Evolutionary conservation across 2,113 vertebrate species (phyloP).

Genomic region (Muscicapa adusta): DNA sequence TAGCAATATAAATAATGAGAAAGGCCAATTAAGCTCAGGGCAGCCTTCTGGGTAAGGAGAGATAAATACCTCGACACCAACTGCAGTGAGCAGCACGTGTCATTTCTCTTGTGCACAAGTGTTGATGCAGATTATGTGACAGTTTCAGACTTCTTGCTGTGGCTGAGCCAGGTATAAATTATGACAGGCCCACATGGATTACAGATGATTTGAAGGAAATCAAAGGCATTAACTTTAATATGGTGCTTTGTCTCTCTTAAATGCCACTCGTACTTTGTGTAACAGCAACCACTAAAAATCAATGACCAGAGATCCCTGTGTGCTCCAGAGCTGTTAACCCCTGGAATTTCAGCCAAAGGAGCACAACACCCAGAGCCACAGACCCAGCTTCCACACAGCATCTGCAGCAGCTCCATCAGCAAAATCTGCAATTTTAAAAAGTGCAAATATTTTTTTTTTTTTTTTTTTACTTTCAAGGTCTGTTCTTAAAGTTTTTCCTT

Average conservation of each 20-base stretch:
- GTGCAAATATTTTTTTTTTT: too few species aligned
- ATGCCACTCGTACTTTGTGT: not conserved
- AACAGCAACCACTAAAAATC: slow-evolving; percentile 36
- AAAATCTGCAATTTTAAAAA: not conserved
- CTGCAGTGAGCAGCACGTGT: not conserved
- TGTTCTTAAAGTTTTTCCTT: not conserved
- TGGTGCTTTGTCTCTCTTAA: slow-evolving; percentile 30
- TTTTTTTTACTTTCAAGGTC: not conserved
- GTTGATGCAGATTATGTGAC: slow-evolving; percentile 1
- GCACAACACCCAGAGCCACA: not conserved
- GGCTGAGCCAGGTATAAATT: slow-evolving; percentile 37
- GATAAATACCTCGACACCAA: slow-evolving; percentile 6
- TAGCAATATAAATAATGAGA: slow-evolving; percentile 25
- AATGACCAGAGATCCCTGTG: not conserved
- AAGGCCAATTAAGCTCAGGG: slow-evolving; percentile 45
- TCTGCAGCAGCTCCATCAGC: not conserved
- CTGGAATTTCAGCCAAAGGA: not conserved
- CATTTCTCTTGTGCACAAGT: not conserved
- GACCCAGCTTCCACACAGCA: not conserved
- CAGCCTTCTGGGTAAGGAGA: slow-evolving; percentile 11
- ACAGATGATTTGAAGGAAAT: slow-evolving; percentile 43
- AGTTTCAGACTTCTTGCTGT: not conserved
- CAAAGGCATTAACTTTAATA: slow-evolving; percentile 46
- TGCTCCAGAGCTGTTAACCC: not conserved
- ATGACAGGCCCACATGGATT: slow-evolving; percentile 7